Percentiles rank a stretch among this genome's conserved stretches.
Evolutionary conservation across 2,113 vertebrate genomes (phyloP).

Genomic region (Raja brachyura): DNA sequence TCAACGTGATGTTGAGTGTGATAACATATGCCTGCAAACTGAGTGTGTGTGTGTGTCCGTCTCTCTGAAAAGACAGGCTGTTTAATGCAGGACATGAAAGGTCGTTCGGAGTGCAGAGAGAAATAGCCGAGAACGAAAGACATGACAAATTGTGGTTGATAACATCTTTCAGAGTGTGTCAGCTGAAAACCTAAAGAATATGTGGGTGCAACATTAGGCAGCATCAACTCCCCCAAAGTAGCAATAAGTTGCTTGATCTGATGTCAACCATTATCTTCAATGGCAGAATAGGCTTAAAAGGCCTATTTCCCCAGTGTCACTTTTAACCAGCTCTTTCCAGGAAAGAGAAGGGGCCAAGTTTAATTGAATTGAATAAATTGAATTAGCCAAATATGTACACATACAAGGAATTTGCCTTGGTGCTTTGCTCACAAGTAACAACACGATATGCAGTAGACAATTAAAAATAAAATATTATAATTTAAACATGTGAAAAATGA

Average conservation of each 20-base stretch:
- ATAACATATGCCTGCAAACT: no score
- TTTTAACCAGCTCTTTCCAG: not conserved
- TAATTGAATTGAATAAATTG: no score
- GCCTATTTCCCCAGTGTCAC: no score
- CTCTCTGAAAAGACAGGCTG: not conserved
- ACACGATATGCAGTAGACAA: no score
- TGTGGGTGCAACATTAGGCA: not conserved
- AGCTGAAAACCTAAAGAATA: not conserved
- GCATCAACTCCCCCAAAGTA: not conserved
- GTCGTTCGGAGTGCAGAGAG: not conserved
- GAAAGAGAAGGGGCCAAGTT: not conserved
- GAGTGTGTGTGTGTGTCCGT: no score
- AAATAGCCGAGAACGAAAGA: not conserved
- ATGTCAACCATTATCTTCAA: no score
- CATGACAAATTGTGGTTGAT: not conserved
- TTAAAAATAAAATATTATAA: no score
- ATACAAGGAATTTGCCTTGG: no score
- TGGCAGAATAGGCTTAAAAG: no score
- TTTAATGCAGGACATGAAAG: not conserved
- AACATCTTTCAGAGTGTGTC: not conserved
- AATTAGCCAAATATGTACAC: no score
- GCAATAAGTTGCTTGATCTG: not conserved
- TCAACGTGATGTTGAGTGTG: not conserved
- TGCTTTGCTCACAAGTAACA: no score
- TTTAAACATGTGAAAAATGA: no score